Base-by-base conservation (phyloP, 1,140 invertebrate species). In the Coenobita brevimanus region DNA sequence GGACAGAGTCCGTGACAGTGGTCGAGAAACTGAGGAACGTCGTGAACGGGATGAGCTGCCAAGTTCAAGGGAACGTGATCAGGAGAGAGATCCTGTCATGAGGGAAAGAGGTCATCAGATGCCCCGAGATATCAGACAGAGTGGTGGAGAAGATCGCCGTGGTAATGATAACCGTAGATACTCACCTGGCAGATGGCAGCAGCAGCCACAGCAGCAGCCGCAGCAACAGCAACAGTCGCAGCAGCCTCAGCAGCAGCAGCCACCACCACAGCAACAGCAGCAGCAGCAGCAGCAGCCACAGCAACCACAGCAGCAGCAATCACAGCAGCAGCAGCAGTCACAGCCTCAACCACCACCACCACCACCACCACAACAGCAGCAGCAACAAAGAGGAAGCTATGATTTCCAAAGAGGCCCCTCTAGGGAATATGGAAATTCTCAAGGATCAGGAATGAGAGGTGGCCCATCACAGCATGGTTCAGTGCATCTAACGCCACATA, bases 161-260 rank as follows among this genome's bases (percentile, higher is more conserved):
- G 24, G 6, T 41, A 46, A 76, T 76, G 71, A 78, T 57, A 78
- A 62, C 54, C 73, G 54, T 3, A 67, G 85, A 38, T 82, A 73
- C 33, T 89, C 87, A 21, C 87, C 87, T 36, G 76, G 64, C 36
- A 84, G 86, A 54, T 89, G 80, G 89, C 82, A 82, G 60, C 83
- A 79, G 33, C 81, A 71, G 43, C 83, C 62, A 24, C 78, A 62
- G 50, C 78, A 64, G 2, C 83, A 78, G 21, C 78, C 30, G 46
- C 83, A 64, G 4, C 78, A 81, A 54, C 79, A 78, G 84, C 79
- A 76, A 60, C 83, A 78, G 41, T 60, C 27, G 41, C 82, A 75
- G 21, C 75, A 57, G 76, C 76, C 43, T 33, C 76, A 73, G 38
- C 82, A 75, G 54, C 57, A 3, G n/a, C n/a, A n/a, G n/a, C n/a